Base-by-base conservation (phyloP, 2,113 vertebrate species). In the Crocuta crocuta region DNA sequence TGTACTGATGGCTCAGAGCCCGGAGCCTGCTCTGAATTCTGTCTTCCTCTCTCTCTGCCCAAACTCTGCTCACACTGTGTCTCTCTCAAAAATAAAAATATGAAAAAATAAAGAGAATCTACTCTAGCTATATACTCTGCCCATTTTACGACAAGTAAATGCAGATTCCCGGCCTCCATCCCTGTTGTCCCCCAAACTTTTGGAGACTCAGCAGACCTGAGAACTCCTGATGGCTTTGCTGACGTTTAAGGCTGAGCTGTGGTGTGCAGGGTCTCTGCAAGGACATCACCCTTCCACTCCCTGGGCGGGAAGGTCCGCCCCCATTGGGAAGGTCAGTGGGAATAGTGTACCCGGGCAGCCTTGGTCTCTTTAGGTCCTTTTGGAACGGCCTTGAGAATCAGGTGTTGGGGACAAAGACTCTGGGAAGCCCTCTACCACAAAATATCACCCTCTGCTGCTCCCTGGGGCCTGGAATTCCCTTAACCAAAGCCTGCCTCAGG, bases 321-420 rank as follows among this genome's bases (percentile, higher is more conserved):
- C 0, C 4, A n/a, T 2, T 0, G 5, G 45, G 7, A 79, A 19
- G 17, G 33, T 68, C 28, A 26, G 21, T 0, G 19, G 11, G 10
- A 39, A 21, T 15, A 31, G 4, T 15, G 5, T 15, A 33, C 7
- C 21, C 88, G 23, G 2, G 26, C 1, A 24, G n/a, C 28, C 80
- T 48, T 4, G 81, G 35, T 73, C 50, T 83, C 45, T 24, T 55
- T 19, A 35, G 35, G 80, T 39, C 82, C n/a, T 73, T 78, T 28
- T 16, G 35, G 61, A 31, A 10, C 65, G 35, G 17, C 39, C 33
- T 48, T 35, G 53, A 92, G 91, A 85, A 63, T 50, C 55, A 2
- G 23, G 35, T 6, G 1, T 15, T 82, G 2, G 13, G 8, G 7
- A 4, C 68, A 45, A 33, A 86, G 24, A 10, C 8, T n/a, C 58